Evolutionary conservation across 2,113 vertebrate species (phyloP).

Genomic region (Puffinus mauretanicus): DNA sequence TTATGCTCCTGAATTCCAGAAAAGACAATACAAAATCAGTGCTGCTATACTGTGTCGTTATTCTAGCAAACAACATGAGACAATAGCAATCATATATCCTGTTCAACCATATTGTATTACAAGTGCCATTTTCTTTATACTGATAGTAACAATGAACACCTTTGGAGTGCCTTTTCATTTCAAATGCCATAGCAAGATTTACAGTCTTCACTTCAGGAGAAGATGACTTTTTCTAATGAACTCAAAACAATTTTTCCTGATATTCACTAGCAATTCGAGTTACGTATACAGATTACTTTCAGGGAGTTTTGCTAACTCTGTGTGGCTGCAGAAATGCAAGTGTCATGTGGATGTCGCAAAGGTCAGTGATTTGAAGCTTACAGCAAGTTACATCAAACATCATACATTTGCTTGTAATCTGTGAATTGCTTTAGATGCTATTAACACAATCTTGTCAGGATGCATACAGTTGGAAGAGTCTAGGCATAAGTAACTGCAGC

Average conservation of each 20-base stretch:
- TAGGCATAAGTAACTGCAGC: background rate
- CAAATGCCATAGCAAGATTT: background rate
- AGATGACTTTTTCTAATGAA: background rate
- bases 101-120: background rate
- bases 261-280: background rate
- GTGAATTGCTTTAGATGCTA: background rate
- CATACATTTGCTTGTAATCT: background rate
- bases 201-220: background rate
- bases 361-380: background rate
- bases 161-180: background rate
- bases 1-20: background rate
- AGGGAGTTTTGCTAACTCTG: background rate
- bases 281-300: accelerated
- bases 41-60: background rate
- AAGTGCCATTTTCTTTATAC: background rate
- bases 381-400: background rate
- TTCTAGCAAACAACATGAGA: background rate
- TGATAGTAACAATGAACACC: background rate
- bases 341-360: background rate
- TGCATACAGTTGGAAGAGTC: background rate
- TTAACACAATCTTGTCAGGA: background rate
- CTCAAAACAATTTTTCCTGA: background rate
- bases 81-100: background rate
- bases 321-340: background rate
- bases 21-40: background rate